These are phyloP conservation scores for Slavum lentiscoides DNA, from an alignment of 2,888 invertebrate genomes.

Conservation along the genomic window DNA sequence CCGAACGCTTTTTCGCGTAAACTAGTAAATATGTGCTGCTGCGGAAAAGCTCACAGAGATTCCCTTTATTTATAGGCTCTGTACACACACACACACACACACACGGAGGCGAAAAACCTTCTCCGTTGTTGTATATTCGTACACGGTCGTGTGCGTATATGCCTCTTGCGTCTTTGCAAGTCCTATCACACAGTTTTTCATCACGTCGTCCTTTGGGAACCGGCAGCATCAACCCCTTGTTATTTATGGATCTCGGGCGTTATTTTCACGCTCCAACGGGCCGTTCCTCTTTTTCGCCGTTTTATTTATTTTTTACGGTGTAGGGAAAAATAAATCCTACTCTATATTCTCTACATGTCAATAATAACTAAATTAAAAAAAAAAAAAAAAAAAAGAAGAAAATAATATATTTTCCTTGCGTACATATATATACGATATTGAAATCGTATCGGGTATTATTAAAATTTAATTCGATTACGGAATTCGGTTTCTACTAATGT, in stretches of 20 bases:
- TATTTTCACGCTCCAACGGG: conserved; percentile 51
- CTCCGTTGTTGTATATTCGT: background rate
- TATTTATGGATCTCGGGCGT: conserved; percentile 54
- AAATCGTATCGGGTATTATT: background rate
- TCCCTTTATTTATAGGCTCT: conserved; percentile 42
- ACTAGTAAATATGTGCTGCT: conserved; percentile 28
- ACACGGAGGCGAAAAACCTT: conserved; percentile 4
- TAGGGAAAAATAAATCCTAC: conserved; percentile 48
- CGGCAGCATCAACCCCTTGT: conserved; percentile 55
- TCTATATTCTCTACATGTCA: conserved; percentile 39
- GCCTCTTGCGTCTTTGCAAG: conserved; percentile 55
- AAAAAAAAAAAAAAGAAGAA: background rate
- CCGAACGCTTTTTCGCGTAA: conserved; percentile 20
- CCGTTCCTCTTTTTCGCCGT: conserved; percentile 47
- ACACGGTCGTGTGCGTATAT: background rate
- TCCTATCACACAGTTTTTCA: conserved; percentile 60
- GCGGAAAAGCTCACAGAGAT: conserved; percentile 39
- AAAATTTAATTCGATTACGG: background rate
- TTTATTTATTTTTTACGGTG: conserved; percentile 49
- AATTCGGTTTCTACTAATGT: too few relatives aligned
- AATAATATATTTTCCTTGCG: background rate
- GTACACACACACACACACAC: background rate
- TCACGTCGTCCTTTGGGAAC: conserved; percentile 59
- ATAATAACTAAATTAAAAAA: conserved; percentile 49
- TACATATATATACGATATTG: background rate